Evolutionary conservation across 1,140 invertebrate species (phyloP).

Genomic region (Meloidogyne chitwoodi): DNA sequence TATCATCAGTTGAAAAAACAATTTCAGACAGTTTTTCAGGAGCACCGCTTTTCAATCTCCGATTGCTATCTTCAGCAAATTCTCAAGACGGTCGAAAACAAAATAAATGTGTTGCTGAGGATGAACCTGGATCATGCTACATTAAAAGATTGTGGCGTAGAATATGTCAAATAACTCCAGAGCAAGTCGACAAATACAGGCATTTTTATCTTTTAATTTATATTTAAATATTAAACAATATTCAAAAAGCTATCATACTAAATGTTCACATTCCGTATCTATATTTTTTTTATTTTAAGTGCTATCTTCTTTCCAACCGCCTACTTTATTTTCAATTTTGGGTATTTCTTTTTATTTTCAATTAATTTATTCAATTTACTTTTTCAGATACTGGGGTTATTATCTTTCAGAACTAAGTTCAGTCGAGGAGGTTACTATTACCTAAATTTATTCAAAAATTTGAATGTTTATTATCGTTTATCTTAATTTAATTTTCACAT

Average conservation of each 20-base stretch:
- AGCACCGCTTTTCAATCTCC: constrained; percentile 10
- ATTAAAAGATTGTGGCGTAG: not conserved
- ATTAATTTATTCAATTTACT: not conserved
- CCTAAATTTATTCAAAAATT: not conserved
- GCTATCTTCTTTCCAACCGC: constrained; percentile 59
- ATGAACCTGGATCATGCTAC: not conserved
- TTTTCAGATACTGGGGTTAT: constrained; percentile 53
- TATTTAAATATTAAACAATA: not conserved
- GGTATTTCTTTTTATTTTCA: not conserved
- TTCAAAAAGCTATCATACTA: not conserved
- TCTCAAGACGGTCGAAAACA: not conserved
- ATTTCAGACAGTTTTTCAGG: not conserved
- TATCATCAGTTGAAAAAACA: not conserved
- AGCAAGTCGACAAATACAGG: constrained; percentile 50
- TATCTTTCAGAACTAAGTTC: constrained; percentile 33
- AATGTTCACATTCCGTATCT: not conserved
- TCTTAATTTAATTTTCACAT: too few relatives aligned
- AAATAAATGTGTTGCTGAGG: not conserved
- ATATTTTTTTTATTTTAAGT: constrained; percentile 29
- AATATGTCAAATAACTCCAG: constrained; percentile 24
- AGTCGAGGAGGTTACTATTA: constrained; percentile 22
- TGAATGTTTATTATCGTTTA: too few relatives aligned
- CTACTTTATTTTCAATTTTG: constrained; percentile 55
- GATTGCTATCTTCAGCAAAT: not conserved
- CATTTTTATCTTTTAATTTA: not conserved